Conservation (phyloP, 2,113 vertebrate species). For the Daboia siamensis region DNA sequence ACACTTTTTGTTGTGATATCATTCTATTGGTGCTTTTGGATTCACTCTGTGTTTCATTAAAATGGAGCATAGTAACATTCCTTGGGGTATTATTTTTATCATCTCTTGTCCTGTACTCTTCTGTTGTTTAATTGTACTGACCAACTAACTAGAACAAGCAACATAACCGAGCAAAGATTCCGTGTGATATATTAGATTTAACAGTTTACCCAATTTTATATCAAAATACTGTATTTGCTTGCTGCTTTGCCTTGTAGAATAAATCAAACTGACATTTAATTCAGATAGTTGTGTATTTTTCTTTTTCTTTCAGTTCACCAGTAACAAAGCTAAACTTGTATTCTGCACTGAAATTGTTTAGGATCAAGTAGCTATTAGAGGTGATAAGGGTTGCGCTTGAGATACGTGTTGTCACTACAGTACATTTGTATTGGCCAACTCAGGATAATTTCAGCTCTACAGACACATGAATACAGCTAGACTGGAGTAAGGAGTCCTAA, state of each 20-base stretch:
- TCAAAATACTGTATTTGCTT: neutral
- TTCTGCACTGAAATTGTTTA: neutral
- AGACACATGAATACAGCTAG: neutral
- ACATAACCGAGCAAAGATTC: neutral
- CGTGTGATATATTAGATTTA: neutral
- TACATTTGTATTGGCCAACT: neutral
- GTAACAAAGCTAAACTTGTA: neutral
- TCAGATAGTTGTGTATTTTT: neutral
- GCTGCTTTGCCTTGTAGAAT: neutral
- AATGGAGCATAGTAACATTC: neutral
- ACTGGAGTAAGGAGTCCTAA: neutral
- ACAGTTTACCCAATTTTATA: neutral
- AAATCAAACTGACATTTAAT: neutral
- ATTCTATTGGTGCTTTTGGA: neutral
- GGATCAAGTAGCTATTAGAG: neutral
- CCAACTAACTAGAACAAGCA: neutral
- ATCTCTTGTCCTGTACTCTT: neutral
- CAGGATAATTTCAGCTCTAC: neutral
- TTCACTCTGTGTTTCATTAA: neutral
- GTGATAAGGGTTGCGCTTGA: neutral
- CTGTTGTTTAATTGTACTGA: neutral
- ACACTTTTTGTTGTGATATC: neutral
- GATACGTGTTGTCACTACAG: neutral
- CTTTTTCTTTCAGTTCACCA: neutral
- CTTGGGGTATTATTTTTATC: neutral